Evolutionary conservation across 2,113 vertebrate species (phyloP).

Genomic region (Caloenas nicobarica): DNA sequence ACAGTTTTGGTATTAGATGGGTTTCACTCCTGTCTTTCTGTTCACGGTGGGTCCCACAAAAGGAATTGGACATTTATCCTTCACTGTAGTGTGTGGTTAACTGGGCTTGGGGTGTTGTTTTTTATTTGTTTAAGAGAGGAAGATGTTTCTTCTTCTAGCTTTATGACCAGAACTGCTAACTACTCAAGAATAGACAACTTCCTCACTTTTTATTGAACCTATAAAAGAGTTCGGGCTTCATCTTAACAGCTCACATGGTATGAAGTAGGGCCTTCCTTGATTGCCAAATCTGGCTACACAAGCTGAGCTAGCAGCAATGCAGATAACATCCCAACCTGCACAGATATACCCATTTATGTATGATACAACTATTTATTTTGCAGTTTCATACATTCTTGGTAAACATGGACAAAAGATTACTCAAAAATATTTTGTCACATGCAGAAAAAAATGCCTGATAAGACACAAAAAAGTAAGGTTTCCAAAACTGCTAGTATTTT

Average conservation of each 20-base stretch:
- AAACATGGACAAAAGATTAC: neutral
- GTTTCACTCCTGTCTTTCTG: neutral
- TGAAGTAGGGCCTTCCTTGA: neutral
- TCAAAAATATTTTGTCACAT: neutral
- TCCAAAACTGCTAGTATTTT: neutral
- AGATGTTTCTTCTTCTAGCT: neutral
- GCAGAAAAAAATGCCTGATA: neutral
- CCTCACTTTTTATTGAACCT: neutral
- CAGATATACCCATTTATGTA: neutral
- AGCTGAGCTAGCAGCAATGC: neutral
- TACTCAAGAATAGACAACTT: neutral
- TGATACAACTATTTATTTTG: neutral
- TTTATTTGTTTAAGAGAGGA: neutral
- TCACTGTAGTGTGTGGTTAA: neutral
- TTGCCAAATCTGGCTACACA: neutral
- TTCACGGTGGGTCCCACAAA: neutral
- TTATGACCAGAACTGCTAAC: neutral
- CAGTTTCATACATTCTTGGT: neutral
- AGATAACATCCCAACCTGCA: neutral
- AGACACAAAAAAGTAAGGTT: neutral
- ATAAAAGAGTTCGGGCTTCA: neutral
- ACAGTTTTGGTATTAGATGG: neutral
- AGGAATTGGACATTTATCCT: neutral
- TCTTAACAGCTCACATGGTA: neutral
- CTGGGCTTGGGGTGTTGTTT: neutral